These are phyloP conservation scores for Noctilio leporinus DNA, from an alignment of 2,113 vertebrate genomes.

Conservation along the genomic window DNA sequence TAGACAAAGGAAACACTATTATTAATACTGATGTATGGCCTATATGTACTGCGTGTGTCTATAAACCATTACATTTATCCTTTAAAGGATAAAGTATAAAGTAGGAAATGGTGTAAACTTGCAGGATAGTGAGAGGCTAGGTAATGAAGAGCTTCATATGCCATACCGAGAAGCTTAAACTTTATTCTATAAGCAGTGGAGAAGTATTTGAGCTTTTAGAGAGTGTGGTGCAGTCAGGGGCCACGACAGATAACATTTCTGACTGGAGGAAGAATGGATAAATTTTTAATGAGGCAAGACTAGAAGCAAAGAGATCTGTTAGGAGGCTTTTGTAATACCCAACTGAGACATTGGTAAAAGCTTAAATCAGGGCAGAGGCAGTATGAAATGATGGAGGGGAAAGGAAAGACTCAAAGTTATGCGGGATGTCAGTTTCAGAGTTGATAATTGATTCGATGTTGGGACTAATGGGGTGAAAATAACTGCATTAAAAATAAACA, in stretches of 20 bases:
- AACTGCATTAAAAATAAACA: background rate
- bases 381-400: background rate
- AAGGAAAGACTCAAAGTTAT: background rate
- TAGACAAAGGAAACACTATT: background rate
- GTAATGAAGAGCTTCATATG: background rate
- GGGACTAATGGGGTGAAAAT: background rate
- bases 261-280: background rate
- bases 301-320: background rate
- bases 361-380: background rate
- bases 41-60: background rate
- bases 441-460: constrained; percentile 12
- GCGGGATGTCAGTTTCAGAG: background rate
- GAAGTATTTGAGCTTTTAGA: constrained; percentile 11
- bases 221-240: background rate
- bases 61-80: background rate
- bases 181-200: background rate
- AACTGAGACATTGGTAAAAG: constrained; percentile 7
- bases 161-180: background rate
- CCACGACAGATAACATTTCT: constrained; percentile 13
- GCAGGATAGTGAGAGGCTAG: background rate
- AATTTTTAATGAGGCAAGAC: constrained; percentile 25
- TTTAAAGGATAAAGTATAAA: background rate
- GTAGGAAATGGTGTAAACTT: background rate
- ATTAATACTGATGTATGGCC: background rate
- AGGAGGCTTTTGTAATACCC: background rate